Evolutionary conservation across 2,113 vertebrate genomes (phyloP).

Genomic region (Bujurquina vittata): DNA sequence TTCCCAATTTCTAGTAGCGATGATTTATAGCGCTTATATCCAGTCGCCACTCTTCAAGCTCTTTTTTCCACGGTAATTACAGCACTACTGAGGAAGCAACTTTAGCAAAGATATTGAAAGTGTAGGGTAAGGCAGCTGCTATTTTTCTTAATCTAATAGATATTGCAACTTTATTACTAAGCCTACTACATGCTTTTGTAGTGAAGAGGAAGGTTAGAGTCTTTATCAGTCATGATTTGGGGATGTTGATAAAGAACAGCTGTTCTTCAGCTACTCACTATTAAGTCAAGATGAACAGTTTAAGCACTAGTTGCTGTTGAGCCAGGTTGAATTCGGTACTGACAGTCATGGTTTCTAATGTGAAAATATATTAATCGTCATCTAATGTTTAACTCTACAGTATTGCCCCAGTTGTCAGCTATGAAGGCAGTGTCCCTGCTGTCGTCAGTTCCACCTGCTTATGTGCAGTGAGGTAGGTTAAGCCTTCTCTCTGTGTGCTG

Average conservation of each 20-base stretch:
- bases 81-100: background rate
- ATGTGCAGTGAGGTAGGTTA: constrained; percentile 4
- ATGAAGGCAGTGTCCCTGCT: background rate
- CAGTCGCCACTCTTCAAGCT: constrained; percentile 4
- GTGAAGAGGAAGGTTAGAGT: background rate
- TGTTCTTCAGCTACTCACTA: background rate
- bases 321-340: background rate
- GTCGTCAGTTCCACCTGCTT: constrained; percentile 31
- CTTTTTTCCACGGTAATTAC: constrained; percentile 13
- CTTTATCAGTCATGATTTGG: background rate
- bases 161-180: background rate
- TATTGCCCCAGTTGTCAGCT: background rate
- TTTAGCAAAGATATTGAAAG: background rate
- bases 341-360: background rate
- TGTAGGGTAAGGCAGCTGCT: background rate
- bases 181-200: background rate
- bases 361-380: background rate
- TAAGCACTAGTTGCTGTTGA: background rate
- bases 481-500: constrained; percentile 3
- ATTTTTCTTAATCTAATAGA: background rate
- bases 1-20: constrained; percentile 2
- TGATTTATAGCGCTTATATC: constrained; percentile 41
- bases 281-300: background rate
- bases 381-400: background rate
- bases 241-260: background rate